These are phyloP conservation scores for Laterallus jamaicensis DNA, from an alignment of 2,113 vertebrate species.

Conservation along the genomic window DNA sequence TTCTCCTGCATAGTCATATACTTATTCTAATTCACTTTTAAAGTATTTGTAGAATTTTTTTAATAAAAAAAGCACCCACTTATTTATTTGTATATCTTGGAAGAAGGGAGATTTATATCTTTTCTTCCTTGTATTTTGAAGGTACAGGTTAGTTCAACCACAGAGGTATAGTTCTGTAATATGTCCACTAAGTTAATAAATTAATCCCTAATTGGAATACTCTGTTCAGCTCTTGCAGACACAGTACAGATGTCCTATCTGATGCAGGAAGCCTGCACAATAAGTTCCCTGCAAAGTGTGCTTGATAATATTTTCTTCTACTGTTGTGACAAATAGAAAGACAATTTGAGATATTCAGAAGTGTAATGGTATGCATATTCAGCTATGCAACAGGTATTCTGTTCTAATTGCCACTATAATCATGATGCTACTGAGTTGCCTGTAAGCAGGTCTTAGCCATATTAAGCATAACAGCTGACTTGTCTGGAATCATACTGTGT, in stretches of 20 bases:
- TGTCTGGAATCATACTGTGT: background rate
- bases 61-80: too few species aligned
- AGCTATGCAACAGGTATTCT: background rate
- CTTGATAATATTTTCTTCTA: background rate
- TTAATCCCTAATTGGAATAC: background rate
- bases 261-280: background rate
- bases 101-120: background rate
- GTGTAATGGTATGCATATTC: background rate
- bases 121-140: background rate
- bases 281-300: background rate
- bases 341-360: background rate
- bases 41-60: background rate
- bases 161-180: rapidly evolving
- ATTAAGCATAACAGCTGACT: background rate
- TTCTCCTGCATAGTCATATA: background rate
- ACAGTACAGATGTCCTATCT: background rate
- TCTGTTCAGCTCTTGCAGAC: background rate
- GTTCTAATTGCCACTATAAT: background rate
- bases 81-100: background rate
- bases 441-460: background rate
- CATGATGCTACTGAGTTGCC: background rate
- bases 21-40: background rate
- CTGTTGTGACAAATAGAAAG: background rate
- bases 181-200: background rate
- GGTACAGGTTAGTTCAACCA: background rate